A percentile compares a stretch with the other conserved stretches of the same genome.
Evolutionary conservation across 2,797 vertebrate species (phyloP).

Genomic region (Pangasius mekongensis): DNA sequence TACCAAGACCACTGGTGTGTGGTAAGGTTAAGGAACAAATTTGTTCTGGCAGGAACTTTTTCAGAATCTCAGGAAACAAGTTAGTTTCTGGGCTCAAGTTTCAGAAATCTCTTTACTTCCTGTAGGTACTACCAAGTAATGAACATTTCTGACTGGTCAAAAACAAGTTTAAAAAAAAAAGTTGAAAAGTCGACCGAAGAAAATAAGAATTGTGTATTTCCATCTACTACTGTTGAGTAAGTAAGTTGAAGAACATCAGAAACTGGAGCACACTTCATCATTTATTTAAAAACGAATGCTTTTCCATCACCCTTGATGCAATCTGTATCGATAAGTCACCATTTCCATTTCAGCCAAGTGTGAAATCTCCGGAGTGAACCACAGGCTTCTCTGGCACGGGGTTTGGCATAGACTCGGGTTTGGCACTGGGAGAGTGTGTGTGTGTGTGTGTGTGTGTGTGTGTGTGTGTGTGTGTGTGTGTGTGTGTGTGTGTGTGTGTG

Average conservation of each 20-base stretch:
- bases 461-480: constrained; percentile 12
- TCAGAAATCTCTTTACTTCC: not conserved
- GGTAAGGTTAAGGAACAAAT: not conserved
- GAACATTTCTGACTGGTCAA: not conserved
- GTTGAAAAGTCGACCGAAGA: not conserved
- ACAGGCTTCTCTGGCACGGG: constrained; percentile 25
- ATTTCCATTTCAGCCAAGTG: constrained; percentile 8
- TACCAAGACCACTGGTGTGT: not conserved
- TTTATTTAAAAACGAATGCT: not conserved
- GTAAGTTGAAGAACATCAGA: not conserved
- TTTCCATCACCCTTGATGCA: not conserved
- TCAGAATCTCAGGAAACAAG: not conserved
- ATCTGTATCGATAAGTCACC: constrained; percentile 2
- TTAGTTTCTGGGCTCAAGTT: not conserved
- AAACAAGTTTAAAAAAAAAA: not conserved
- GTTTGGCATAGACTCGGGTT: constrained; percentile 49
- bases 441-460: constrained; percentile 1
- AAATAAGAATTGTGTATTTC: not conserved
- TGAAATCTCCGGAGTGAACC: constrained; percentile 36
- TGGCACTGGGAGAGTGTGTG: constrained; percentile 43
- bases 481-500: constrained; percentile 18
- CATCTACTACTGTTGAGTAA: not conserved
- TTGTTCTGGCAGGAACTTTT: not conserved
- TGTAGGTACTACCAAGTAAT: not conserved
- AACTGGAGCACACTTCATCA: not conserved